phyloP scores from a whole-genome alignment of 2,113 vertebrate genomes.

The Axis porcinus region DNA sequence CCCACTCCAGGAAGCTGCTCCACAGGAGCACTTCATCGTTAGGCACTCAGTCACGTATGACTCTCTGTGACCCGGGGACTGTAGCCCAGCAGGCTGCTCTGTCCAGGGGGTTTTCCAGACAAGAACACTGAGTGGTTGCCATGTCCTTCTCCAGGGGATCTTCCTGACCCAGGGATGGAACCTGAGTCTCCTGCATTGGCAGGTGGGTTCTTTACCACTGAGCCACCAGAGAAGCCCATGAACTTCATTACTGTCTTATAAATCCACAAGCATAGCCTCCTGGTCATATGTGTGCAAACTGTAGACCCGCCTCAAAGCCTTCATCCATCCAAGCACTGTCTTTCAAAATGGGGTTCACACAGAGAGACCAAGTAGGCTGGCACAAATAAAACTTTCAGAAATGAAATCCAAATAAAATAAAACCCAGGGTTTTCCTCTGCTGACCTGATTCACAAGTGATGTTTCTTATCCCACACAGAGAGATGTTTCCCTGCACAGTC shows the following conservation, averaged over 20 bases:
- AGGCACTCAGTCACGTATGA: neutral
- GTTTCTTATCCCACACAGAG: neutral
- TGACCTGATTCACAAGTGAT: slow-evolving; percentile 16
- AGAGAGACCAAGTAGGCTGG: neutral
- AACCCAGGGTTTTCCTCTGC: neutral
- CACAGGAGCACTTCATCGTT: fast-evolving
- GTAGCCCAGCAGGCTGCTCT: neutral
- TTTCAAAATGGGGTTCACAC: neutral
- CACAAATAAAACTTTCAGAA: neutral
- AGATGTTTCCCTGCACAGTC: neutral
- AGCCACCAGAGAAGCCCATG: neutral
- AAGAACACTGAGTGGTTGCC: neutral
- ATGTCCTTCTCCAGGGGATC: neutral
- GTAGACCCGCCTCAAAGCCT: neutral
- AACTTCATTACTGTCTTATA: too few relatives aligned
- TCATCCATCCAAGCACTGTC: neutral
- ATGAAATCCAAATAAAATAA: slow-evolving; percentile 40
- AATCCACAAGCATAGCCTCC: neutral
- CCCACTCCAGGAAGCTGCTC: too few relatives aligned
- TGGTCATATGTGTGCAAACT: neutral
- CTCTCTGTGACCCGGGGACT: neutral
- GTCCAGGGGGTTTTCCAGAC: neutral
- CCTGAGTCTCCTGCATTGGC: neutral
- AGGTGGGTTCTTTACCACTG: neutral
- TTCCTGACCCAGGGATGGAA: neutral